These are phyloP conservation scores for Dendrophyllia cribrosa DNA, from an alignment of 64 coral and sea anemone genomes.

Conservation along the genomic window DNA sequence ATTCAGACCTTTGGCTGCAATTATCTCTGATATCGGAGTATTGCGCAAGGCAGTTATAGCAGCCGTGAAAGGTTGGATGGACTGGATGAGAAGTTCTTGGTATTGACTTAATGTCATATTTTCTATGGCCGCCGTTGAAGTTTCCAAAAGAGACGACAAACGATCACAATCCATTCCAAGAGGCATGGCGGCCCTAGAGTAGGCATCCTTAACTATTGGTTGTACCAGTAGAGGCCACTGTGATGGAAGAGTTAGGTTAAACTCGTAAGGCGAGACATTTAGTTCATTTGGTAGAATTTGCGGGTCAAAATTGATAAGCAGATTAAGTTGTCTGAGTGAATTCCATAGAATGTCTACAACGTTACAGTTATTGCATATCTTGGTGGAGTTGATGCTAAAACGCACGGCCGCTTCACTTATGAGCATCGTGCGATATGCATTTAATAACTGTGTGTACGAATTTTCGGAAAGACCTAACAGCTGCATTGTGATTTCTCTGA, in stretches of 20 bases:
- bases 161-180: conserved; percentile 45
- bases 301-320: conserved; percentile 22
- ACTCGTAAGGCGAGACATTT: conserved; percentile 34
- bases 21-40: conserved; percentile 17
- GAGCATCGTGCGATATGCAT: conserved; percentile 19
- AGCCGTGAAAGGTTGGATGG: conserved; percentile 47
- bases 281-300: conserved; percentile 7
- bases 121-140: neutral
- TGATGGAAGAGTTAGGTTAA: conserved; percentile 51
- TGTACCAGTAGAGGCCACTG: conserved; percentile 46
- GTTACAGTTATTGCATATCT: conserved; percentile 28
- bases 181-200: neutral
- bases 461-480: neutral
- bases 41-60: conserved; percentile 33
- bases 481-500: neutral
- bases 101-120: conserved; percentile 63
- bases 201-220: conserved; percentile 49
- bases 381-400: conserved; percentile 43
- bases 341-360: conserved; percentile 63
- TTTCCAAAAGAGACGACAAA: conserved; percentile 49
- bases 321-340: conserved; percentile 5
- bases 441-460: neutral
- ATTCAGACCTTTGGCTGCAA: neutral
- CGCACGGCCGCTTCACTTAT: conserved; percentile 9
- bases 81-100: neutral